These are phyloP conservation scores for Mycetomoellerius zeteki DNA, from an alignment of 1,140 invertebrate genomes.

Conservation along the genomic window DNA sequence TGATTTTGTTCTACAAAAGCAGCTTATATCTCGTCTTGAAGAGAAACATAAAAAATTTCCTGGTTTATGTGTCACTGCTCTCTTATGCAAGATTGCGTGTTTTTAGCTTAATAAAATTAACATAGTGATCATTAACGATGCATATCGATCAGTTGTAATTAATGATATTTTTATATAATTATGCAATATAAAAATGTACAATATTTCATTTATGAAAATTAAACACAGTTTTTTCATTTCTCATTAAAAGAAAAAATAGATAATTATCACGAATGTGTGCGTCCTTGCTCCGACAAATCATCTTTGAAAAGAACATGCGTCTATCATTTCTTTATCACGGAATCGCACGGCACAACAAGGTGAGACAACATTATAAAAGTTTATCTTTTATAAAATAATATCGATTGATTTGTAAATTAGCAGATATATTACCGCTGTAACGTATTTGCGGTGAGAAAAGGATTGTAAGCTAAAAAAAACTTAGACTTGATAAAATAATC, in stretches of 20 bases:
- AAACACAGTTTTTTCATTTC: background rate
- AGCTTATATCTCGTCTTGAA: background rate
- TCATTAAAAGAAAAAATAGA: slow-evolving; percentile 49
- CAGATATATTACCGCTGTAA: background rate
- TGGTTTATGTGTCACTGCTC: background rate
- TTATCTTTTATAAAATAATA: background rate
- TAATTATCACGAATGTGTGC: slow-evolving; percentile 67
- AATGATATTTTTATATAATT: slow-evolving; percentile 6
- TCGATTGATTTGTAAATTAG: background rate
- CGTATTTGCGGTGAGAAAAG: too few relatives aligned
- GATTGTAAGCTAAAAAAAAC: background rate
- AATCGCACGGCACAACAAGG: slow-evolving; percentile 61
- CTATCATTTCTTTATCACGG: slow-evolving; percentile 72
- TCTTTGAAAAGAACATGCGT: slow-evolving; percentile 67
- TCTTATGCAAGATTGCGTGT: background rate
- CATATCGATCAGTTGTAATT: background rate
- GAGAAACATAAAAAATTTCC: background rate
- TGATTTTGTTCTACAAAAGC: background rate
- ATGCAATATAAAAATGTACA: background rate
- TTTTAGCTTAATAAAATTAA: background rate
- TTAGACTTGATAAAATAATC: background rate
- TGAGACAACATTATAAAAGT: slow-evolving; percentile 38
- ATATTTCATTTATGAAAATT: background rate
- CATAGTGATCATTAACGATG: background rate
- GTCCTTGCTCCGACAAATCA: slow-evolving; percentile 60